These are phyloP conservation scores for Charadrius vociferus DNA, from an alignment of 2,113 vertebrate genomes.

Conservation along the genomic window DNA sequence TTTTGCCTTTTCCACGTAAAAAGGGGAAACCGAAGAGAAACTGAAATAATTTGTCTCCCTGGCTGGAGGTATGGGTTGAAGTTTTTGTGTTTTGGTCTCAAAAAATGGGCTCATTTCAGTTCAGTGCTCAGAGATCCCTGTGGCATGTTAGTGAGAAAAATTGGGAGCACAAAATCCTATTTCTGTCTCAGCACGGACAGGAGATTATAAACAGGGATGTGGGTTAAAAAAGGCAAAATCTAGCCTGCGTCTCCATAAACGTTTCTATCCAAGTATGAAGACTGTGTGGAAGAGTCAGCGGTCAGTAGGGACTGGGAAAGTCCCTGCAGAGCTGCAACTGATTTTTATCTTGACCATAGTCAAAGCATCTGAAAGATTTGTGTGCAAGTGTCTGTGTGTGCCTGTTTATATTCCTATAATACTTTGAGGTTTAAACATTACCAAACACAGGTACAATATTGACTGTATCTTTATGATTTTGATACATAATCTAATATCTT, in stretches of 20 bases:
- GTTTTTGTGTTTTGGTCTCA: background rate
- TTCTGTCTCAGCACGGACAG: background rate
- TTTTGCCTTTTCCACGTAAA: background rate
- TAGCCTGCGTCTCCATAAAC: background rate
- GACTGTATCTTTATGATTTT: background rate
- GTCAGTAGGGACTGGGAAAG: background rate
- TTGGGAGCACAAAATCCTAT: background rate
- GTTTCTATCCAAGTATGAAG: background rate
- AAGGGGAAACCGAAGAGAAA: background rate
- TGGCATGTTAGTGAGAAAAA: background rate
- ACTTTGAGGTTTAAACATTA: background rate
- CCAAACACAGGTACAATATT: background rate
- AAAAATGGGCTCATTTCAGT: background rate
- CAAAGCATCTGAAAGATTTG: background rate
- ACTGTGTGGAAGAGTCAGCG: background rate
- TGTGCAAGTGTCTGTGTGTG: background rate
- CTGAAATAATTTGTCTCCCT: background rate
- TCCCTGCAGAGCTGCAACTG: background rate
- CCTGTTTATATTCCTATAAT: background rate
- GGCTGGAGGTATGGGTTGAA: background rate
- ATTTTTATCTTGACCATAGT: background rate
- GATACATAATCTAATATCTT: background rate
- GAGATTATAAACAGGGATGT: background rate
- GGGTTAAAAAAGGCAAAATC: background rate
- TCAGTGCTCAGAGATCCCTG: background rate